Percentiles rank a stretch among this genome's conserved stretches.
These are phyloP conservation scores for Muscina levida DNA, from an alignment of 2,888 invertebrate species.

Conservation along the genomic window DNA sequence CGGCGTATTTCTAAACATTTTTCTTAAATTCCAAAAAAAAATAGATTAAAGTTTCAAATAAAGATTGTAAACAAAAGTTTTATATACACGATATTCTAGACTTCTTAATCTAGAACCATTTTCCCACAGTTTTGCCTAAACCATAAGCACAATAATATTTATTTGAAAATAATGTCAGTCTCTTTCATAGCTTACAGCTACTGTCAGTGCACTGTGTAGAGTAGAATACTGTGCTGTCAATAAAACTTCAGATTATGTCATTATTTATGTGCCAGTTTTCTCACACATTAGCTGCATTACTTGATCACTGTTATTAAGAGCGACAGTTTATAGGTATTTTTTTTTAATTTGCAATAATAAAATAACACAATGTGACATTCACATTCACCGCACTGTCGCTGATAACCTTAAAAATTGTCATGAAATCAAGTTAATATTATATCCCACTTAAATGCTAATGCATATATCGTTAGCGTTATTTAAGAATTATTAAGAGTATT, in stretches of 20 bases:
- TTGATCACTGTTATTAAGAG: constrained; percentile 41
- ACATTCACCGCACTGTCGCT: not conserved
- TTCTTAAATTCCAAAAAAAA: constrained; percentile 3
- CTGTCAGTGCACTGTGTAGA: constrained; percentile 55
- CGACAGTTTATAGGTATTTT: constrained; percentile 52
- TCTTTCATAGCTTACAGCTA: constrained; percentile 62
- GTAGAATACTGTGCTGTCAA: constrained; percentile 68
- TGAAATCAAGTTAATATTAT: too few species aligned
- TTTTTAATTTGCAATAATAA: constrained; percentile 64
- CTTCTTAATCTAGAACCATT: constrained; percentile 18
- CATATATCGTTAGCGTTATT: too few species aligned
- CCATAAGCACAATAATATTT: constrained; percentile 23
- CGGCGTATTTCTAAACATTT: too few species aligned
- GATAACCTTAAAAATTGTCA: not conserved
- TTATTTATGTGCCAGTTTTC: constrained; percentile 70
- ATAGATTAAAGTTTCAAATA: constrained; percentile 17
- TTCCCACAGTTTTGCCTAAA: constrained; percentile 40
- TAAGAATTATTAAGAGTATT: too few species aligned
- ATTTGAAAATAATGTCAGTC: too few species aligned
- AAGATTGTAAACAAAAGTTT: constrained; percentile 45
- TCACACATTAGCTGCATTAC: constrained; percentile 44
- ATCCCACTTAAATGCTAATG: too few species aligned
- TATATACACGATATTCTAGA: constrained; percentile 41
- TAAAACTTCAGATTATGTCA: constrained; percentile 71
- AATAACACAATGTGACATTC: constrained; percentile 66